A percentile compares a stretch with the other conserved stretches of the same genome.
phyloP scores from a whole-genome alignment of 2,797 vertebrate species.

The Odontamblyopus rebecca region DNA sequence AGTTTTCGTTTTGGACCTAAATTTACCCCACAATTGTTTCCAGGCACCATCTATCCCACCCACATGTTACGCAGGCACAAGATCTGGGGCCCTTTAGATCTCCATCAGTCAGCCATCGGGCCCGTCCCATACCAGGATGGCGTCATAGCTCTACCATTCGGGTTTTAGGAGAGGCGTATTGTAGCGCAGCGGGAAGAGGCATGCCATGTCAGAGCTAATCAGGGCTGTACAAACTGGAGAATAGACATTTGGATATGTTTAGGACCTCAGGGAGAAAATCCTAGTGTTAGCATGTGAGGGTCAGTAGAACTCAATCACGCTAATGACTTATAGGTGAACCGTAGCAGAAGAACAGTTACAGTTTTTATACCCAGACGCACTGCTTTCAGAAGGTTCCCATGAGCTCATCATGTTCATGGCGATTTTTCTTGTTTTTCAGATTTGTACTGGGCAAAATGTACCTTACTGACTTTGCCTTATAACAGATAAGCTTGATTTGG shows the following conservation, averaged over 20 bases:
- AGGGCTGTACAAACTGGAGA: conserved; percentile 39
- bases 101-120: conserved; percentile 58
- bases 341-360: conserved; percentile 24
- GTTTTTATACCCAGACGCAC: conserved; percentile 29
- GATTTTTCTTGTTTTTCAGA: conserved; percentile 8
- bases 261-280: conserved; percentile 34
- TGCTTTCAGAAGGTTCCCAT: conserved; percentile 31
- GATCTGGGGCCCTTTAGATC: conserved; percentile 54
- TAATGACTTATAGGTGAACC: conserved; percentile 20
- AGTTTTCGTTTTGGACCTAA: conserved; percentile 60
- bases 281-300: conserved; percentile 40
- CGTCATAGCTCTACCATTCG: conserved; percentile 62
- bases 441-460: not conserved
- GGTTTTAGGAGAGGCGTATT: conserved; percentile 43
- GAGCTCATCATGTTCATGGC: conserved; percentile 9
- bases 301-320: conserved; percentile 38
- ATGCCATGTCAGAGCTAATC: conserved; percentile 48
- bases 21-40: conserved; percentile 71
- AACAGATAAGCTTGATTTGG: not conserved
- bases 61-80: conserved; percentile 56
- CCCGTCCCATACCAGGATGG: conserved; percentile 60
- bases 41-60: conserved; percentile 57
- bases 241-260: conserved; percentile 53
- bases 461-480: not conserved
- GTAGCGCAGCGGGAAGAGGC: conserved; percentile 42